Evolutionary conservation across 2,888 invertebrate genomes (phyloP), one percentile per base, ranked within the genome.

Genomic region (Tachina grossa): DNA sequence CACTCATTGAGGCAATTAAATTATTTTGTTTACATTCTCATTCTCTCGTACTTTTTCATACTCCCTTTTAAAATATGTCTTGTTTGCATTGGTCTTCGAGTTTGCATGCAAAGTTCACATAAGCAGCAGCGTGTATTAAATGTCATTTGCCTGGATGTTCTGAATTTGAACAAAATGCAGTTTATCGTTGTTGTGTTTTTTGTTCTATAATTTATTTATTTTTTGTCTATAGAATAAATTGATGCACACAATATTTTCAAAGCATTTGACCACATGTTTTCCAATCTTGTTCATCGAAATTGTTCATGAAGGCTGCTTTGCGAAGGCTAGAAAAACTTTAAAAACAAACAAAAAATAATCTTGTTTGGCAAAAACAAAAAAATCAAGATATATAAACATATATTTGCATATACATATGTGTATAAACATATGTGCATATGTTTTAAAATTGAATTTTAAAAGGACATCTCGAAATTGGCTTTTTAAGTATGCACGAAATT

Each of bases 181-280:
- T 49, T 49, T 51, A 13, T 63, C 9, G 31, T 53, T 13, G 31
- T 39, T 53, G 0, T 51, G 1, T 3, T 47, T 49, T 68, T 31
- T 61, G n/a, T 45, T 14, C 2, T 5, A 31, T 2, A 57, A 51
- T 31, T 63, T 13, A 22, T 61, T 74, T n/a, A n/a, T n/a, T 43
- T 66, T 66, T 63, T 4, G 19, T 63, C 31, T 31, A 63, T 57
- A 43, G 41, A 57, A 47, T 66, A 53, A 59, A 41, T 49, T 19
- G 11, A 47, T 66, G 41, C 49, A 59, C 49, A 59, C n/a, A 76
- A 71, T 76, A 57, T 84, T 80, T 79, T 76, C 51, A 61, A 63
- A 80, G 65, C 71, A 80, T 76, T 80, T 80, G 71, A 84, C 80
- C 84, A 80, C 84, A 84, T 84, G 80, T 80, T 80, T 80, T 65